Conservation (phyloP, 2,113 vertebrate species). For the Meriones unguiculatus region DNA sequence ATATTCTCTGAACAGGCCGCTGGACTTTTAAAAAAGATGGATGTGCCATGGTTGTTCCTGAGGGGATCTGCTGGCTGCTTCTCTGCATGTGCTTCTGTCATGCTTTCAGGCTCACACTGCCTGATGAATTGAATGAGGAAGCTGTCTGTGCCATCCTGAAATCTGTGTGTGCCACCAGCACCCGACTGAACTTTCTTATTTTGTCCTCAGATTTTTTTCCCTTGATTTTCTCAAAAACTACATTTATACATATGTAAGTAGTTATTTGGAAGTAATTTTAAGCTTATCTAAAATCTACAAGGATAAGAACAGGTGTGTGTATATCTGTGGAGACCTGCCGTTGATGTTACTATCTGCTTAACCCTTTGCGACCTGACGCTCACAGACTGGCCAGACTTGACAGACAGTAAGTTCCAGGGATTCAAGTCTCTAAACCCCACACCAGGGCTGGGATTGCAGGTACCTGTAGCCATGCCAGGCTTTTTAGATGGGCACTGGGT, state of each 20-base stretch:
- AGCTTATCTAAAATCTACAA: neutral
- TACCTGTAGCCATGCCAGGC: too few species aligned
- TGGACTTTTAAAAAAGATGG: neutral
- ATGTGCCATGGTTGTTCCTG: neutral
- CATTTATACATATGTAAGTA: neutral
- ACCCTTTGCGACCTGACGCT: neutral
- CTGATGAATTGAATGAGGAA: neutral
- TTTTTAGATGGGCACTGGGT: neutral
- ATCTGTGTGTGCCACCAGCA: neutral
- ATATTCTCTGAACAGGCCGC: neutral
- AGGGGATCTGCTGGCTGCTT: neutral
- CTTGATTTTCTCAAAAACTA: neutral
- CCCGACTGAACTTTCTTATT: neutral
- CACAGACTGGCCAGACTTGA: neutral
- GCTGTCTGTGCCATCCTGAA: neutral
- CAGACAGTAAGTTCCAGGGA: neutral
- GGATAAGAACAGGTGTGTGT: neutral
- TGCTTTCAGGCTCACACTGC: neutral
- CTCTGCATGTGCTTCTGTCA: neutral
- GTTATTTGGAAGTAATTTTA: conserved; percentile 38
- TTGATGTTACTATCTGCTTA: neutral
- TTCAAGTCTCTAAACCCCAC: neutral
- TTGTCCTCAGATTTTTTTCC: neutral
- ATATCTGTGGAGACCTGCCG: neutral
- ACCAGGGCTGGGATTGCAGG: neutral